A percentile compares a stretch with the other conserved stretches of the same genome.
These are phyloP conservation scores for Eristalinus sepulchralis DNA, from an alignment of 2,888 invertebrate genomes.

Conservation along the genomic window DNA sequence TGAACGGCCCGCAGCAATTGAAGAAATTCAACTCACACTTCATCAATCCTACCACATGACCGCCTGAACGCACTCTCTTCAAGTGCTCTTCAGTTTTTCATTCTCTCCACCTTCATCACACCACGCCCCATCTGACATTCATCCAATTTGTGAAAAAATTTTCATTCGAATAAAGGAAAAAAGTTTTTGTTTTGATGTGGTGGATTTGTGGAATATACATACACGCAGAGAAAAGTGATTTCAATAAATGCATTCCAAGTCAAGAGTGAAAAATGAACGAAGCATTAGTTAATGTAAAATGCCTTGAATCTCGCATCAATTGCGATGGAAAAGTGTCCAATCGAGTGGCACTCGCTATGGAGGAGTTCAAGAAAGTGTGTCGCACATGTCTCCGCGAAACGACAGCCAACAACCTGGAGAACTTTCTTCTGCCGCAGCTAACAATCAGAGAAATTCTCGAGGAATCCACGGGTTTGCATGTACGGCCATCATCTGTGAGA, in stretches of 20 bases:
- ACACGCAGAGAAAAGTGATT: background rate
- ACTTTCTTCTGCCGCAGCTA: background rate
- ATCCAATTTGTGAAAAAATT: background rate
- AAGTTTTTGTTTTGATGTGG: background rate
- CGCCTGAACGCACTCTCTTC: background rate
- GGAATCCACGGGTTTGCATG: background rate
- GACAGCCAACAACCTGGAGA: background rate
- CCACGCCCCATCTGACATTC: background rate
- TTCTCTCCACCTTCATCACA: background rate
- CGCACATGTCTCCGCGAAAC: constrained; percentile 11
- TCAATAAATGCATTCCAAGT: background rate
- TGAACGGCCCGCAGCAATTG: too few relatives aligned
- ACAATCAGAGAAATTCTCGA: background rate
- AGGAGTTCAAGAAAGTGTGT: background rate
- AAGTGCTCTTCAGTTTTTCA: background rate
- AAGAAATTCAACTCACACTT: too few relatives aligned
- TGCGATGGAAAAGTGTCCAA: background rate
- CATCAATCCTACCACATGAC: too few relatives aligned
- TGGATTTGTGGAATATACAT: background rate
- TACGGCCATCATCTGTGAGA: background rate
- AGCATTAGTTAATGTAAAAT: background rate
- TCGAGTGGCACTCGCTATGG: background rate
- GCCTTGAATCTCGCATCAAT: background rate
- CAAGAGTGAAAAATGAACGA: background rate
- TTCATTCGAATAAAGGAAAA: background rate